Evolutionary conservation across 2,797 vertebrate species (phyloP), one percentile per base, ranked within the genome.

Genomic region (Potorous gilbertii): DNA sequence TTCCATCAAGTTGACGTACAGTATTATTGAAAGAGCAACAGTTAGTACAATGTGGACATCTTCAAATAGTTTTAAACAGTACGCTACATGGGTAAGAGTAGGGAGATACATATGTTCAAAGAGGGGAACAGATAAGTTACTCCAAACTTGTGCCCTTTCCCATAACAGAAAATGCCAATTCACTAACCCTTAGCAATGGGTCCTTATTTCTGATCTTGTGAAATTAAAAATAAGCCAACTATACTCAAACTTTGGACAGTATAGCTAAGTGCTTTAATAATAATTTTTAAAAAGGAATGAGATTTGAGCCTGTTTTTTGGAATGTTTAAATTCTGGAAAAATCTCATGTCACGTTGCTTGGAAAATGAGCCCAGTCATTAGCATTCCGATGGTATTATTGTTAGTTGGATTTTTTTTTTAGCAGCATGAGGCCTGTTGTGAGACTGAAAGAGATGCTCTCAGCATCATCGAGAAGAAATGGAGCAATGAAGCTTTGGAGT

Each of bases 271-370:
- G 13, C 52, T 54, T 97, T 96, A 98, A 97, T 94, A 97, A 95
- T 96, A 54, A 94, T 56, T 56, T 21, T 56, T 56, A 24, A 24
- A 57, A 59, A 97, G 96, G 97, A 98, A 98, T 98, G 92, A 98
- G 95, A 95, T 94, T 90, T 97, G 57, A 54, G 90, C 96, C 98
- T 97, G 95, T 97, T 97, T 95, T 96, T 96, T 97, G 91, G 95
- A 98, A 95, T 96, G 97, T 91, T 98, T 97, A 91, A 96, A 96
- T 98, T 96, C 94, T 97, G 93, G 93, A 97, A 98, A 97, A 96
- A 89, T 96, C 93, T 95, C 96, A n/a, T 96, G 97, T 97, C 93
- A 96, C 95, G 92, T 81, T 95, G 95, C 74, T 92, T 87, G 97
- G 34, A 97, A 97, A 74, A 90, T 95, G 97, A 97, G 96, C 94